Base-by-base conservation (phyloP, 2,888 invertebrate genomes). In the Tetranychus piercei region DNA sequence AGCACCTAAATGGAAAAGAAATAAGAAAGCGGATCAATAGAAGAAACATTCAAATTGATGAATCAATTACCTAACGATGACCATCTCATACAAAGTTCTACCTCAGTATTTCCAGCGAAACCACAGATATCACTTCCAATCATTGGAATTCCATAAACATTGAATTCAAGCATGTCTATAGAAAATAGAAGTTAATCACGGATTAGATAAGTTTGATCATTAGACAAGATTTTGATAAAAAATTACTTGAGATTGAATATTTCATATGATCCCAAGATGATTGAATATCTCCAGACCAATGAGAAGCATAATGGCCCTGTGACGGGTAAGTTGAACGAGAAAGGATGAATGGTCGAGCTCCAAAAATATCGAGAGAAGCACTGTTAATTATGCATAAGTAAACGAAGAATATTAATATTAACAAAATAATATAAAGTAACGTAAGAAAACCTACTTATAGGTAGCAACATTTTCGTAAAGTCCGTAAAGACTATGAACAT, bases 401-500 rank as follows among this genome's bases (percentile, higher is more conserved):
- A 66, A 11, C 11, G 18, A 18, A 1, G 1, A 7, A 11, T 18
- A 66, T 6, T 18, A 66, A 66, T 9, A 69, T 23, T 20, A 20
- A 9, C 11, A 20, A 4, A 4, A 4, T 65, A 65, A 65, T 15
- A 65, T n/a, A 11, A 23, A 23, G 11, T 20, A 8, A 18, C n/a
- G 20, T 7, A 23, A 20, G 69, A 6, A 1, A 11, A 69, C 69
- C 23, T 20, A 69, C 69, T 11, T 20, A 22, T 69, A 22, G 8
- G 69, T 69, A 1, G 20, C 69, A 73, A 88, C 85, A 0, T 90
- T 87, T 81, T 94, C 91, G 23, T 87, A 86, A 78, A 87, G 86
- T 1, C 89, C 89, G 80, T 89, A 90, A 77, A 90, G 81, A 83
- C 89, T 91, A 82, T 93, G 92, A 69, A 90, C 83, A 81, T 92